phyloP scores from a whole-genome alignment of 2,113 vertebrate genomes.

The Illadopsis cleaveri region DNA sequence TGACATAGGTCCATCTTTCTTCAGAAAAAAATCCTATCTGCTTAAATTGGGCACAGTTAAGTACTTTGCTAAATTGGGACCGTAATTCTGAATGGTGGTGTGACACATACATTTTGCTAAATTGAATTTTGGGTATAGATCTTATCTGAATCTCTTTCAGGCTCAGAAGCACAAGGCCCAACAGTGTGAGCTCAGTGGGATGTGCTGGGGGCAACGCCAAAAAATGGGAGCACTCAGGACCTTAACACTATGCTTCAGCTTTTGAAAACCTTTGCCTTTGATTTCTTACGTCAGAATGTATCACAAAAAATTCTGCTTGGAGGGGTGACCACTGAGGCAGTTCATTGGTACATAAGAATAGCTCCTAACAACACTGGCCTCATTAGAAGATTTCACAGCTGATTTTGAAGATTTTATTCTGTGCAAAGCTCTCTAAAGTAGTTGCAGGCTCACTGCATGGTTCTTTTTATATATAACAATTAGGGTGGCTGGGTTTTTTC shows the following conservation, averaged over 20 bases:
- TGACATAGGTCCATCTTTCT: neutral
- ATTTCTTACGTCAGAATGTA: neutral
- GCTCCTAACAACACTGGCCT: neutral
- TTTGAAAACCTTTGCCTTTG: neutral
- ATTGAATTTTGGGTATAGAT: neutral
- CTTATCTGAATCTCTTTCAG: neutral
- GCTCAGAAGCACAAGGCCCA: neutral
- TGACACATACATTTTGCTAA: neutral
- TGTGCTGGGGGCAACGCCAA: neutral
- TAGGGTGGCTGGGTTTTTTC: neutral
- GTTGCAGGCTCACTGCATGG: neutral
- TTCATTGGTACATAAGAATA: neutral
- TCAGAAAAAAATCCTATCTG: neutral
- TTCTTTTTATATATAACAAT: neutral
- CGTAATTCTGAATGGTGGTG: neutral
- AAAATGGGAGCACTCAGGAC: neutral
- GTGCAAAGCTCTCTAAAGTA: neutral
- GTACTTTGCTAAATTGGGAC: neutral
- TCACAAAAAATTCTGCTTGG: neutral
- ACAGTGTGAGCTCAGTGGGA: neutral
- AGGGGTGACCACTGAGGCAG: neutral
- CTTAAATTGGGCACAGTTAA: neutral
- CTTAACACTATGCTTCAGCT: neutral
- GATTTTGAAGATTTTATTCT: neutral
- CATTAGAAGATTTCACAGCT: neutral